phyloP scores from a whole-genome alignment of 1,140 invertebrate genomes.

The Rhopalosiphum padi region DNA sequence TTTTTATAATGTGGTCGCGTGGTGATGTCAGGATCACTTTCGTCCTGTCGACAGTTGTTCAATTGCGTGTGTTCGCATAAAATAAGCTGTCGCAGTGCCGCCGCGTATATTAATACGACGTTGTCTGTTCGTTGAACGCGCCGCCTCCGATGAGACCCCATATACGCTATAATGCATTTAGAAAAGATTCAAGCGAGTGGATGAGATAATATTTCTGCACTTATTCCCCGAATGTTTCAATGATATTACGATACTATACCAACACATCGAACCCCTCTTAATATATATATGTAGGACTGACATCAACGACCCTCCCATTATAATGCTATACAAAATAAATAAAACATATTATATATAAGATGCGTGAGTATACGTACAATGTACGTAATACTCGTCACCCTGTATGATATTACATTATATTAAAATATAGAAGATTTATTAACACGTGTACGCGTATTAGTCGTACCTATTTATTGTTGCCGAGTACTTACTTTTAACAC shows the following conservation, averaged over 20 bases:
- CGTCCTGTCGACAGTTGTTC: not conserved
- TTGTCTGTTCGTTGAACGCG: not conserved
- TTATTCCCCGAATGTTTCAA: not conserved
- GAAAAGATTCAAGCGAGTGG: not conserved
- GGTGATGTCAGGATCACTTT: too few species aligned
- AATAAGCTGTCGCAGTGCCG: not conserved
- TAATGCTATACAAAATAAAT: too few species aligned
- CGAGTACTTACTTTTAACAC: too few species aligned
- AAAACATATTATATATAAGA: too few species aligned
- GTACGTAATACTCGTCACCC: too few species aligned
- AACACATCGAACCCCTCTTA: not conserved
- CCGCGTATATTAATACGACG: not conserved
- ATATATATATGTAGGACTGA: not conserved
- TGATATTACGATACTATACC: not conserved
- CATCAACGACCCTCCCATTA: not conserved
- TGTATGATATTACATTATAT: too few species aligned
- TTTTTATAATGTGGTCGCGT: not conserved
- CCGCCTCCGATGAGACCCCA: not conserved
- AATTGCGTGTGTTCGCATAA: not conserved
- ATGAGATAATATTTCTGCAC: not conserved
- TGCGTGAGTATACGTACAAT: too few species aligned
- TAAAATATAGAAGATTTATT: too few species aligned
- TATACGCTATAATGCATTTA: not conserved
- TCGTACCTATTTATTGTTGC: too few species aligned
- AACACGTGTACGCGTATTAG: too few species aligned